Evolutionary conservation across 2,113 vertebrate species (phyloP).

Genomic region (Thunnus maccoyii): DNA sequence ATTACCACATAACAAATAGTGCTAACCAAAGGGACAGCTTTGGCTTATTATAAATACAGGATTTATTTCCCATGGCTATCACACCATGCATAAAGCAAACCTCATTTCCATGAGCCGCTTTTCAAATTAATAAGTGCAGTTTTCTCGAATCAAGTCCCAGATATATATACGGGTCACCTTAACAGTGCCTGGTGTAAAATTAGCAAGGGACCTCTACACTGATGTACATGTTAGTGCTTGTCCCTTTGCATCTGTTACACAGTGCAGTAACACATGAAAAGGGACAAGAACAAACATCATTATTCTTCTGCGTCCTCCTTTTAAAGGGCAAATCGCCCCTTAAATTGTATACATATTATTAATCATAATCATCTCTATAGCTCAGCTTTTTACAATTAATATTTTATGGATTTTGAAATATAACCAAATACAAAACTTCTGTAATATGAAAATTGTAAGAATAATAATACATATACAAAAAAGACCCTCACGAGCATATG

Average conservation of each 20-base stretch:
- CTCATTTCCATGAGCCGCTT: slow-evolving; percentile 46
- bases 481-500: too few species aligned
- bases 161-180: slow-evolving; percentile 22
- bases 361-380: background rate
- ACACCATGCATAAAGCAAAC: slow-evolving; percentile 6
- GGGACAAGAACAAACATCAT: too few species aligned
- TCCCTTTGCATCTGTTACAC: too few species aligned
- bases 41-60: slow-evolving; percentile 23
- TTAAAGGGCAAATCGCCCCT: background rate
- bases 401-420: background rate
- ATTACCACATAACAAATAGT: slow-evolving; percentile 38
- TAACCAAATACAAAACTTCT: background rate
- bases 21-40: slow-evolving; percentile 35
- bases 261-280: too few species aligned
- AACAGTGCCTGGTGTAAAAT: slow-evolving; percentile 2
- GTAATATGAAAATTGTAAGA: too few species aligned
- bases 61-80: slow-evolving; percentile 59
- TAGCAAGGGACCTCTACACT: background rate
- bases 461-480: too few species aligned
- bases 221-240: background rate
- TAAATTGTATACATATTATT: background rate
- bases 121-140: slow-evolving; percentile 19
- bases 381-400: background rate
- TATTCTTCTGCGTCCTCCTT: too few species aligned
- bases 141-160: slow-evolving; percentile 15